phyloP scores from a whole-genome alignment of 2,797 vertebrate species.

The Myripristis jacobus region DNA sequence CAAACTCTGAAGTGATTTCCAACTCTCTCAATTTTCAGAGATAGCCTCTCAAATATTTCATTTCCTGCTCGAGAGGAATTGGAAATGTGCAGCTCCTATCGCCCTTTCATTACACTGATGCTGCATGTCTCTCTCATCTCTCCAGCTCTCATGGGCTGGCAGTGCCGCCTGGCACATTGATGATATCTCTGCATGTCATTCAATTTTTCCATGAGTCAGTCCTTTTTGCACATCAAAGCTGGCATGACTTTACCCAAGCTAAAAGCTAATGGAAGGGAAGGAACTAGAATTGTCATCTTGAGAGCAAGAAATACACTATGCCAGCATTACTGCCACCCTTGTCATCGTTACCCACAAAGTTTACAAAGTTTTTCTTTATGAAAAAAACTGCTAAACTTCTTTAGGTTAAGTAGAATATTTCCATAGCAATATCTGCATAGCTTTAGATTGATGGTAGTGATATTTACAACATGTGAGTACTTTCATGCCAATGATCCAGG shows the following conservation, averaged over 20 bases:
- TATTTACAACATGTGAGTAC: background rate
- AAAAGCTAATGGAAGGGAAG: constrained; percentile 20
- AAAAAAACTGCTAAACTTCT: too few species aligned
- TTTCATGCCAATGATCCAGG: constrained; percentile 6
- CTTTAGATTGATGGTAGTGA: background rate
- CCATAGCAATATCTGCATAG: background rate
- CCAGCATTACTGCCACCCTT: background rate
- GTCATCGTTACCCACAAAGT: background rate
- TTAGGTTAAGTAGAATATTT: background rate
- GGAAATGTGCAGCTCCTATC: constrained; percentile 48
- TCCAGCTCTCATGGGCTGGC: background rate
- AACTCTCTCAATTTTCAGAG: constrained; percentile 31
- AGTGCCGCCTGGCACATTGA: constrained; percentile 16
- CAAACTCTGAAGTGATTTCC: constrained; percentile 34
- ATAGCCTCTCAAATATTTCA: constrained; percentile 38
- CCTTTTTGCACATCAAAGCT: constrained; percentile 22
- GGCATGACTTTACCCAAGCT: constrained; percentile 34
- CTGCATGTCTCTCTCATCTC: constrained; percentile 45
- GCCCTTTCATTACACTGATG: constrained; percentile 47
- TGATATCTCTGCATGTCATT: constrained; percentile 29
- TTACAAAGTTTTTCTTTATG: background rate
- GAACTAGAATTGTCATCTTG: constrained; percentile 1
- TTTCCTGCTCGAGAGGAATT: constrained; percentile 52
- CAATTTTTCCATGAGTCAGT: constrained; percentile 3
- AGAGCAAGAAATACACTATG: background rate